Conservation (phyloP, 2,113 vertebrate species). For the Murina feae region DNA sequence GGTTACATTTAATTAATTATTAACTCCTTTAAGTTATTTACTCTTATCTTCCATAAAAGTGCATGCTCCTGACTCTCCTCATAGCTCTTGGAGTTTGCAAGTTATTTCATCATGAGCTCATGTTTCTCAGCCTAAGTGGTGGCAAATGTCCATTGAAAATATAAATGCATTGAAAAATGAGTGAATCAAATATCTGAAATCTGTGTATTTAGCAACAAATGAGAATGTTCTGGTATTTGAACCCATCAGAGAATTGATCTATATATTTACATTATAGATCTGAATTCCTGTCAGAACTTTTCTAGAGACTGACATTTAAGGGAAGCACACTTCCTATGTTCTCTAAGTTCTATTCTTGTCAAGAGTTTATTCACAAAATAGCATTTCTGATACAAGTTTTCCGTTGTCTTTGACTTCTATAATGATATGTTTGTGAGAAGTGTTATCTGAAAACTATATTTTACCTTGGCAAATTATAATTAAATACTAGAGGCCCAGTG, state of each 20-base stretch:
- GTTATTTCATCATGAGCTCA: neutral
- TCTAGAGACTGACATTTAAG: neutral
- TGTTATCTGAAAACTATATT: neutral
- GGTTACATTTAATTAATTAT: neutral
- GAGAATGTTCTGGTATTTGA: neutral
- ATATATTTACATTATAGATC: neutral
- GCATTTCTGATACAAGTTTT: neutral
- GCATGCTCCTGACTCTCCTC: neutral
- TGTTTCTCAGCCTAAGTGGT: neutral
- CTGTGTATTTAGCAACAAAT: neutral
- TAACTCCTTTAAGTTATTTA: neutral
- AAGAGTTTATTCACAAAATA: conserved; percentile 7
- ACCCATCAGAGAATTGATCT: neutral
- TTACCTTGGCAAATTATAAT: neutral
- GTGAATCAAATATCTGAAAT: neutral
- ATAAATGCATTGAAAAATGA: neutral
- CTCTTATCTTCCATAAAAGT: neutral
- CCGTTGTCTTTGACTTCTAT: neutral
- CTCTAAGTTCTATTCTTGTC: neutral
- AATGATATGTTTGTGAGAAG: neutral
- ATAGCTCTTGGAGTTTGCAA: neutral
- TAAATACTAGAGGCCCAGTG: neutral
- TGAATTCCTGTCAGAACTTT: neutral
- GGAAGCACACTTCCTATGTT: neutral
- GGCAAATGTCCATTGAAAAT: neutral